Percentiles rank a stretch among this genome's conserved stretches.
Evolutionary conservation across 2,797 vertebrate species (phyloP).

Genomic region (Amniataba percoides): DNA sequence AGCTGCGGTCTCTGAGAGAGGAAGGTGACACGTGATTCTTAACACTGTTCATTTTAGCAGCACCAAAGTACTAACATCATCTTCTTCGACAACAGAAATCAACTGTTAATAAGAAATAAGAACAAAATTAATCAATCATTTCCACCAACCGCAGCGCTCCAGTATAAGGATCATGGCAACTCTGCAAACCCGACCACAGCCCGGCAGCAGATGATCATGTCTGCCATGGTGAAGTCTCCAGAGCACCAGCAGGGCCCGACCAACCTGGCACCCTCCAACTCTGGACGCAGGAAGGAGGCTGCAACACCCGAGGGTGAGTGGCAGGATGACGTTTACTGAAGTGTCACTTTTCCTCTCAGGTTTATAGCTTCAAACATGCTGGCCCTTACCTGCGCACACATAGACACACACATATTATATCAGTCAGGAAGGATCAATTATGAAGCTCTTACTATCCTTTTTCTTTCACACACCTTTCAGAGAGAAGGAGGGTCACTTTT

Average conservation of each 20-base stretch:
- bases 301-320: constrained; percentile 93
- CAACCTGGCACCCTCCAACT: constrained; percentile 90
- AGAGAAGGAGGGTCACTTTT: constrained; percentile 90
- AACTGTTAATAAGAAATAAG: not conserved
- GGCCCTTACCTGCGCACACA: constrained; percentile 35
- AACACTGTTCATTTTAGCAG: not conserved
- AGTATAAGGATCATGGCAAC: constrained; percentile 94
- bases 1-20: constrained; percentile 94
- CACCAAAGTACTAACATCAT: not conserved
- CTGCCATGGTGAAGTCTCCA: constrained; percentile 94
- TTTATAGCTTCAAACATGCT: constrained; percentile 5
- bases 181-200: constrained; percentile 89
- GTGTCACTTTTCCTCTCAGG: constrained; percentile 14
- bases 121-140: not conserved
- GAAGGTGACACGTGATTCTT: constrained; percentile 87
- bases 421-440: constrained; percentile 28
- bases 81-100: not conserved
- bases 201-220: constrained; percentile 97
- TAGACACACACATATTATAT: constrained; percentile 4
- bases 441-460: constrained; percentile 79
- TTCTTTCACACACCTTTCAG: constrained; percentile 84
- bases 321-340: not conserved
- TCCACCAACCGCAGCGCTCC: constrained; percentile 85
- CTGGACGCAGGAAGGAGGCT: constrained; percentile 93
- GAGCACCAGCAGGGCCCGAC: constrained; percentile 95